Evolutionary conservation across 2,113 vertebrate genomes (phyloP).

Genomic region (Haplochromis vanheusdeni): DNA sequence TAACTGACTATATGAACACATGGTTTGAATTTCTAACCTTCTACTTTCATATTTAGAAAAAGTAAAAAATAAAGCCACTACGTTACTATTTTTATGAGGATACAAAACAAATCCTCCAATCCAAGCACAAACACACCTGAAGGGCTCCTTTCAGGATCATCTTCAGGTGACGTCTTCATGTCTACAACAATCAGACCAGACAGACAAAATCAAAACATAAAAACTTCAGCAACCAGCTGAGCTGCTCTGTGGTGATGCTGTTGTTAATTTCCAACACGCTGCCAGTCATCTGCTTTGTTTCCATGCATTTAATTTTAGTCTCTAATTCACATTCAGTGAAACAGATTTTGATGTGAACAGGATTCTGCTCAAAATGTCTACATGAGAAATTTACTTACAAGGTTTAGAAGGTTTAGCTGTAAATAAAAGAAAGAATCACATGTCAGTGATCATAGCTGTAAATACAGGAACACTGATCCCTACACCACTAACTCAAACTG

Average conservation of each 20-base stretch:
- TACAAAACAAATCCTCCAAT: fast-evolving
- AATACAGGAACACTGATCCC: neutral
- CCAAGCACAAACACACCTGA: neutral
- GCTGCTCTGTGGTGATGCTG: neutral
- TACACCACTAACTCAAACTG: neutral
- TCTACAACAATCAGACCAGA: neutral
- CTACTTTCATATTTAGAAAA: neutral
- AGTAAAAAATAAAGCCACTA: neutral
- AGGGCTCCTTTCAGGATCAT: fast-evolving
- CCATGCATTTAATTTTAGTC: fast-evolving
- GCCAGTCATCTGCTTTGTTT: neutral
- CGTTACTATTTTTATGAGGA: fast-evolving
- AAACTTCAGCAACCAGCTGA: fast-evolving
- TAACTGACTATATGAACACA: neutral
- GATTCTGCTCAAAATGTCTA: fast-evolving
- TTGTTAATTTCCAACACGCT: fast-evolving
- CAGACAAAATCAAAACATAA: neutral
- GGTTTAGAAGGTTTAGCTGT: neutral
- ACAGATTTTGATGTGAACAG: fast-evolving
- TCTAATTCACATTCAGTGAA: neutral
- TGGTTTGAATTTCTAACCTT: fast-evolving
- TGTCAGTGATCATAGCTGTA: fast-evolving
- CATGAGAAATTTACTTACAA: fast-evolving
- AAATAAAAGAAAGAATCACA: neutral
- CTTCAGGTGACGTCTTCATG: fast-evolving